phyloP scores from a whole-genome alignment of 2,113 vertebrate genomes.

The Atherinomorus stipes region DNA sequence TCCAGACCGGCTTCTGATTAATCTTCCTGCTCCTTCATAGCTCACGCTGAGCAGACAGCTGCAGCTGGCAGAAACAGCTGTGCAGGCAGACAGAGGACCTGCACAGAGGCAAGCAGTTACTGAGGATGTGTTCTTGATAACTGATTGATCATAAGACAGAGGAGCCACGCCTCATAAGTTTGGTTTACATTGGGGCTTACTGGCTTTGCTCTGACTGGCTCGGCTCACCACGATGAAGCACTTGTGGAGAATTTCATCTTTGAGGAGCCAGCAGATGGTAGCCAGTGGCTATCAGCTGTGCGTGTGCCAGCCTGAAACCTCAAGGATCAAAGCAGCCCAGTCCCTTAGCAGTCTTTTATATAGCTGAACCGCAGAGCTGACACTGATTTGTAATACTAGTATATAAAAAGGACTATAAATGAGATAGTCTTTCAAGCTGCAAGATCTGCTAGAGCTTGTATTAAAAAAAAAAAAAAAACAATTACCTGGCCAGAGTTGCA shows the following conservation, averaged over 20 bases:
- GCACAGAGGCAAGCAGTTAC: slow-evolving; percentile 28
- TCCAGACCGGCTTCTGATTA: slow-evolving; percentile 3
- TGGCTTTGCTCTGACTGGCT: slow-evolving; percentile 43
- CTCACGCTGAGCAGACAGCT: slow-evolving; percentile 51
- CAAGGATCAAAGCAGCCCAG: slow-evolving; percentile 58
- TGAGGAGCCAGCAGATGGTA: slow-evolving; percentile 58
- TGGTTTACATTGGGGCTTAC: slow-evolving; percentile 45
- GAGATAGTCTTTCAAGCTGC: not conserved
- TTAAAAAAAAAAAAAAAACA: not conserved
- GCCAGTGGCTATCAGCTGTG: slow-evolving; percentile 54
- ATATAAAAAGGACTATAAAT: slow-evolving; percentile 8
- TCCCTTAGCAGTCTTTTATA: slow-evolving; percentile 33
- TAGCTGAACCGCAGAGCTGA: slow-evolving; percentile 50
- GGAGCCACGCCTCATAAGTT: slow-evolving; percentile 48
- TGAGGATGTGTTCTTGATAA: slow-evolving; percentile 29
- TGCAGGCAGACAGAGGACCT: slow-evolving; percentile 58
- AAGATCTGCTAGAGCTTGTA: slow-evolving; percentile 67
- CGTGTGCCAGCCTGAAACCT: slow-evolving; percentile 47
- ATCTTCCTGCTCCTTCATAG: slow-evolving; percentile 23
- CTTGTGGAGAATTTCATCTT: slow-evolving; percentile 56
- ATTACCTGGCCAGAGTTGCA: slow-evolving; percentile 98
- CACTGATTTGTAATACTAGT: slow-evolving; percentile 16
- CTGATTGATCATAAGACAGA: slow-evolving; percentile 49
- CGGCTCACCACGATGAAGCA: slow-evolving; percentile 31
- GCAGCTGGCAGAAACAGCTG: slow-evolving; percentile 60